Conservation (phyloP, 2,113 vertebrate genomes). For the Gasterosteus aculeatus region DNA sequence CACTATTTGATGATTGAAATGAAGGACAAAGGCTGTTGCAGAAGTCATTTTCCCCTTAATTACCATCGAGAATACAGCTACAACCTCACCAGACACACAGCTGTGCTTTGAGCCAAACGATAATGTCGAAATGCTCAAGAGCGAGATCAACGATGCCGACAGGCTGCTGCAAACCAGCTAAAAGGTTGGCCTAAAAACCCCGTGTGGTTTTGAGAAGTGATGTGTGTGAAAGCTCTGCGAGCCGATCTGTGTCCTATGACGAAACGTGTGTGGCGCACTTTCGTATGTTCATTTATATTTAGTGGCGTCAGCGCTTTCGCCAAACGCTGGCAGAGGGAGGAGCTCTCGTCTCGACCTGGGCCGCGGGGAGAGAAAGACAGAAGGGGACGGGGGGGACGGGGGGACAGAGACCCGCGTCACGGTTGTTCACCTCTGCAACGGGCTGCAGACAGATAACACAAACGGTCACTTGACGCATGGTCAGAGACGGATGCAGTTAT, state of each 20-base stretch:
- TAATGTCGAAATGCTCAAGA: background rate
- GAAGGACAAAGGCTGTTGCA: background rate
- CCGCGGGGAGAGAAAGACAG: conserved; percentile 50
- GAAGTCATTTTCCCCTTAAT: background rate
- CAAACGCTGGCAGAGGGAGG: conserved; percentile 57
- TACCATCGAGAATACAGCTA: background rate
- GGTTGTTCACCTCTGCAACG: conserved; percentile 64
- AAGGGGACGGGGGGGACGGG: conserved; percentile 18
- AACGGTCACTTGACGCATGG: conserved; percentile 36
- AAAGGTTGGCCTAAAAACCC: background rate
- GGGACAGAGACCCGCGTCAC: conserved; percentile 48
- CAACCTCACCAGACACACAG: background rate
- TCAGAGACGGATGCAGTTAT: conserved; percentile 45
- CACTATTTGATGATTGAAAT: background rate
- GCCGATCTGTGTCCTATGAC: background rate
- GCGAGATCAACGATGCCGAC: background rate
- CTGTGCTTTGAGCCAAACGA: background rate
- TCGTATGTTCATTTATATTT: conserved; percentile 17
- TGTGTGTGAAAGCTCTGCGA: background rate
- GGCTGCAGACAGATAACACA: conserved; percentile 72
- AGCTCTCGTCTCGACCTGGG: conserved; percentile 56
- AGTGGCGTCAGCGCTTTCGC: conserved; percentile 46
- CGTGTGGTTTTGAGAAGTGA: background rate
- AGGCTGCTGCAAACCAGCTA: background rate
- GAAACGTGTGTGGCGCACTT: background rate